These are phyloP conservation scores for Caenorhabditis afra DNA, from an alignment of 2,888 invertebrate species.

Conservation along the genomic window DNA sequence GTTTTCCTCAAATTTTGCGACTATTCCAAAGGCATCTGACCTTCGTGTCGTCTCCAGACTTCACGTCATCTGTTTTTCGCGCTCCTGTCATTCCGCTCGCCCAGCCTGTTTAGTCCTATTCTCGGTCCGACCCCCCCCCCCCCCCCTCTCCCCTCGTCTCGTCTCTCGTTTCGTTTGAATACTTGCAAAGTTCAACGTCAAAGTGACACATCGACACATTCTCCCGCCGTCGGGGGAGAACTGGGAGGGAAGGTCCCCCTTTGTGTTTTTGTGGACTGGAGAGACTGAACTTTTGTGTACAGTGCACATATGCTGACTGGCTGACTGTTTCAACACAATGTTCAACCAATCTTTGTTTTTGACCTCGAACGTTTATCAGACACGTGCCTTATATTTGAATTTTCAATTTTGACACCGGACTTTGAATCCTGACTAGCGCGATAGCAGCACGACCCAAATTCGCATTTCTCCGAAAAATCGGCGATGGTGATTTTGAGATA, in stretches of 20 bases:
- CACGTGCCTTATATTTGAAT: too few species aligned
- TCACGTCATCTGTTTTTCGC: constrained; percentile 37
- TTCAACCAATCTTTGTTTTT: too few species aligned
- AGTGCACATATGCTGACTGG: too few species aligned
- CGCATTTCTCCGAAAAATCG: background rate
- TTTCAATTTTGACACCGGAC: too few species aligned
- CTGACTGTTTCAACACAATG: background rate
- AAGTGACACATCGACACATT: background rate
- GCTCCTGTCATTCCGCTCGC: too few species aligned
- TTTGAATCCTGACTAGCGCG: too few species aligned
- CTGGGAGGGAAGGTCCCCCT: too few species aligned
- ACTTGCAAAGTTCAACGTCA: constrained; percentile 38
- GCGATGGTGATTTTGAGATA: background rate
- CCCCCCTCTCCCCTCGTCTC: background rate
- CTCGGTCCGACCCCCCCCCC: constrained; percentile 2
- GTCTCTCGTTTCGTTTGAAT: constrained; percentile 1
- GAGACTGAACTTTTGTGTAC: constrained; percentile 20
- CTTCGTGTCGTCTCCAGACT: constrained; percentile 18
- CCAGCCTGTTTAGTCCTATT: background rate
- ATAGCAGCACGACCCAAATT: too few species aligned
- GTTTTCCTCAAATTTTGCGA: background rate
- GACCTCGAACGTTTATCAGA: too few species aligned
- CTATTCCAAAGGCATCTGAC: constrained; percentile 22
- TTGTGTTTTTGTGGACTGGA: background rate
- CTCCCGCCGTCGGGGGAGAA: too few species aligned